Evolutionary conservation across 2,113 vertebrate genomes (phyloP).

Genomic region (Perca fluviatilis): DNA sequence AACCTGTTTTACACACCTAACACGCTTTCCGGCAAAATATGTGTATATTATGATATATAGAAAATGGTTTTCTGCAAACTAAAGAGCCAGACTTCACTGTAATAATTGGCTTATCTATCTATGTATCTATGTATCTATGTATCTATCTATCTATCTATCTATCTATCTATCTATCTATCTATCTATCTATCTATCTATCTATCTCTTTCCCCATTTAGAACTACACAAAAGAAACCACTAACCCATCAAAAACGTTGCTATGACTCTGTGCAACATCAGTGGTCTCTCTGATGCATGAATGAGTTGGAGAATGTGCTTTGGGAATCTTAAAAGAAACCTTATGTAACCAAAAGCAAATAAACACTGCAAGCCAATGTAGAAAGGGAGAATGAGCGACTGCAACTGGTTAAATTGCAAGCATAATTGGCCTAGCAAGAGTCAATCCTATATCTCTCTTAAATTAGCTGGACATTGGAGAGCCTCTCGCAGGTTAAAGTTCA

Average conservation of each 20-base stretch:
- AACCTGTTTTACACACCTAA: background rate
- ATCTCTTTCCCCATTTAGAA: background rate
- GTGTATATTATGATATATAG: background rate
- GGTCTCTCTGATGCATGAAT: background rate
- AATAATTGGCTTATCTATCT: background rate
- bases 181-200: background rate
- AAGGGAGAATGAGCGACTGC: background rate
- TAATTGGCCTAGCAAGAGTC: constrained; percentile 22
- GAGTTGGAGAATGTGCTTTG: background rate
- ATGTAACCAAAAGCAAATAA: constrained; percentile 1
- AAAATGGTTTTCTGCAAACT: background rate
- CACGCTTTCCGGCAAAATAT: background rate
- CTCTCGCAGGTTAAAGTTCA: constrained; percentile 30
- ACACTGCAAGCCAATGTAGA: background rate
- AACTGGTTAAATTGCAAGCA: constrained; percentile 11
- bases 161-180: background rate
- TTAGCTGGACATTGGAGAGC: constrained; percentile 25
- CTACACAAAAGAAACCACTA: background rate
- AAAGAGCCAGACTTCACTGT: background rate
- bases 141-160: background rate
- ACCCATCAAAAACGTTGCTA: background rate
- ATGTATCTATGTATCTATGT: background rate
- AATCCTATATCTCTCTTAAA: constrained; percentile 14
- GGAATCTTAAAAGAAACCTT: background rate
- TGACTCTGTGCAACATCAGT: background rate